Evolutionary conservation across 1,140 invertebrate species (phyloP).

Genomic region (Drosophila persimilis): DNA sequence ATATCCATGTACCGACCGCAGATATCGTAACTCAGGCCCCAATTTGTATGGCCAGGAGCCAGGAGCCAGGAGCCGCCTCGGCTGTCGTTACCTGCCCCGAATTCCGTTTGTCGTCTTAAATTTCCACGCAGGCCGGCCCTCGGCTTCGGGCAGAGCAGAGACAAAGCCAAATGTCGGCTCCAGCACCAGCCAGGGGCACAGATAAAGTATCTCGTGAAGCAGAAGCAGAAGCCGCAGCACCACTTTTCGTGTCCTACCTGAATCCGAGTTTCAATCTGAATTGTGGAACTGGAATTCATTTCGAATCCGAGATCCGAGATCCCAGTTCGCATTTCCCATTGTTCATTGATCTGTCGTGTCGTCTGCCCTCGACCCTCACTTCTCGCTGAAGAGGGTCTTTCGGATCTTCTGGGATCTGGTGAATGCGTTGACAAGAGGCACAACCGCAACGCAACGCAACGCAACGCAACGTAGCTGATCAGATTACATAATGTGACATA

Average conservation of each 20-base stretch:
- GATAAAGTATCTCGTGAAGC: conserved; percentile 28
- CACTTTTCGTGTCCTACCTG: conserved; percentile 30
- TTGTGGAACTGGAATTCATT: conserved; percentile 37
- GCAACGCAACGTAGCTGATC: conserved; percentile 59
- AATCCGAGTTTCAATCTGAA: conserved; percentile 10
- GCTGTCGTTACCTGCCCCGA: conserved; percentile 34
- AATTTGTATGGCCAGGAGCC: conserved; percentile 37
- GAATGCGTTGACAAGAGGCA: conserved; percentile 54
- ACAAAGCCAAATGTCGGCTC: conserved; percentile 30
- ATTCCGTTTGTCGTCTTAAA: conserved; percentile 40
- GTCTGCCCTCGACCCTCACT: conserved; percentile 20
- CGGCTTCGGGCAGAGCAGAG: conserved; percentile 21
- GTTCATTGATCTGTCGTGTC: conserved; percentile 50
- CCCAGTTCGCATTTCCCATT: conserved; percentile 51
- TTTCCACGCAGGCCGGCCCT: conserved; percentile 17
- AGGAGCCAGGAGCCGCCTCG: not conserved
- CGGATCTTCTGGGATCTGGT: conserved; percentile 26
- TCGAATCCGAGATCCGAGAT: conserved; percentile 38
- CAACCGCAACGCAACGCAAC: conserved; percentile 38
- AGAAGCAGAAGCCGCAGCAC: conserved; percentile 8
- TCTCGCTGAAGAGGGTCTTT: conserved; percentile 52
- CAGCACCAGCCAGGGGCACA: conserved; percentile 14
- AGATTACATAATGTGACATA: conserved; percentile 83
- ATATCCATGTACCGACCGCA: conserved; percentile 3
- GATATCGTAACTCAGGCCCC: conserved; percentile 39